phyloP scores from a whole-genome alignment of 2,888 invertebrate species.

The Drosophila testacea region DNA sequence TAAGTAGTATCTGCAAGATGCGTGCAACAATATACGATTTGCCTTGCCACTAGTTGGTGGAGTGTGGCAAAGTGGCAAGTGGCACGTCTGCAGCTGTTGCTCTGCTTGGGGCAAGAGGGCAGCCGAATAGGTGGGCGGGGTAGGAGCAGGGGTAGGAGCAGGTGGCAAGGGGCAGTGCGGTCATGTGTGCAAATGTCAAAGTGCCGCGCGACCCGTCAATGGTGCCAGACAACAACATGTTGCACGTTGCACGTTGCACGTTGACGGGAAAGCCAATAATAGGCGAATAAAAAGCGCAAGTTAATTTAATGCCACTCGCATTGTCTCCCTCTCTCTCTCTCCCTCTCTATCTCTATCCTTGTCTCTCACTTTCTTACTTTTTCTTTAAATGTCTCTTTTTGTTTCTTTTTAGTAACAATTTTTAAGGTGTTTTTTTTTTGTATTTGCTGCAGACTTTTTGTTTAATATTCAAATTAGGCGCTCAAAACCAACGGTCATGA shows the following conservation, averaged over 20 bases:
- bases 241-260: neutral
- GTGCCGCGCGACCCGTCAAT: slow-evolving; percentile 48
- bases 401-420: slow-evolving; percentile 20
- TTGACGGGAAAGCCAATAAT: slow-evolving; percentile 49
- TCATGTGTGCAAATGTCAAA: slow-evolving; percentile 68
- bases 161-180: slow-evolving; percentile 32
- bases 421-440: slow-evolving; percentile 21
- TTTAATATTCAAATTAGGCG: slow-evolving; percentile 60
- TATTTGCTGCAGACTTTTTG: slow-evolving; percentile 15
- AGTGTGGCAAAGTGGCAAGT: neutral
- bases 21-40: slow-evolving; percentile 34
- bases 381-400: neutral
- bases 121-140: neutral
- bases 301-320: slow-evolving; percentile 57
- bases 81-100: neutral
- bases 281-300: slow-evolving; percentile 61
- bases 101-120: neutral
- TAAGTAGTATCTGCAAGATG: slow-evolving; percentile 33
- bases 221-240: slow-evolving; percentile 8
- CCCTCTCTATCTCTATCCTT: neutral
- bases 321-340: slow-evolving; percentile 4
- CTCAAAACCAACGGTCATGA: slow-evolving; percentile 30
- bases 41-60: neutral
- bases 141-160: neutral
- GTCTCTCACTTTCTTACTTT: neutral